phyloP scores from a whole-genome alignment of 2,797 vertebrate genomes.

The Falco concolor region DNA sequence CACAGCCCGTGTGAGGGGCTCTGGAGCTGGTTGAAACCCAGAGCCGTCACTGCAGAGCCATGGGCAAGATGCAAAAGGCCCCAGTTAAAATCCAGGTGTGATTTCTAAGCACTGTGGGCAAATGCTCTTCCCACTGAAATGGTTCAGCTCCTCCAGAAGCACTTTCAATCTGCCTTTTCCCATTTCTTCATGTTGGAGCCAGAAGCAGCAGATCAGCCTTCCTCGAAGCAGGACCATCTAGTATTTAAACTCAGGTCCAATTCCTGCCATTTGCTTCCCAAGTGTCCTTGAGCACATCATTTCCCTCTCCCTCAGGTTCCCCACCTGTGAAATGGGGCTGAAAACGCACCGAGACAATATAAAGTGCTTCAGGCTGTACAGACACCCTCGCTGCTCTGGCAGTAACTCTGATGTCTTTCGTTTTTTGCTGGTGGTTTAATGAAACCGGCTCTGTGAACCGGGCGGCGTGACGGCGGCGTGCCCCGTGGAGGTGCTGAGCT shows the following conservation, averaged over 20 bases:
- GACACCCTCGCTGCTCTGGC: background rate
- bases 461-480: background rate
- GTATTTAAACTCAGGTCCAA: background rate
- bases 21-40: background rate
- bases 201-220: background rate
- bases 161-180: background rate
- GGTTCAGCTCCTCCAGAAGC: background rate
- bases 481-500: background rate
- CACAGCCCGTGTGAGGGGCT: background rate
- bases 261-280: background rate
- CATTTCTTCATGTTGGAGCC: background rate
- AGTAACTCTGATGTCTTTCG: fast-evolving
- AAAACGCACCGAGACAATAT: fast-evolving
- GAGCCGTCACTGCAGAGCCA: background rate
- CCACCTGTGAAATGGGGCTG: background rate
- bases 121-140: background rate
- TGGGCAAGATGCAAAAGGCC: background rate
- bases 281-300: background rate
- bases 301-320: background rate
- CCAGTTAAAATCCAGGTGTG: background rate
- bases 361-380: background rate
- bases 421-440: background rate
- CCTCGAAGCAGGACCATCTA: background rate
- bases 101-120: background rate
- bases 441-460: background rate